These are phyloP conservation scores for Ophioderma brevispina DNA, from an alignment of 35 echinoderm and acorn worm species.

Conservation along the genomic window DNA sequence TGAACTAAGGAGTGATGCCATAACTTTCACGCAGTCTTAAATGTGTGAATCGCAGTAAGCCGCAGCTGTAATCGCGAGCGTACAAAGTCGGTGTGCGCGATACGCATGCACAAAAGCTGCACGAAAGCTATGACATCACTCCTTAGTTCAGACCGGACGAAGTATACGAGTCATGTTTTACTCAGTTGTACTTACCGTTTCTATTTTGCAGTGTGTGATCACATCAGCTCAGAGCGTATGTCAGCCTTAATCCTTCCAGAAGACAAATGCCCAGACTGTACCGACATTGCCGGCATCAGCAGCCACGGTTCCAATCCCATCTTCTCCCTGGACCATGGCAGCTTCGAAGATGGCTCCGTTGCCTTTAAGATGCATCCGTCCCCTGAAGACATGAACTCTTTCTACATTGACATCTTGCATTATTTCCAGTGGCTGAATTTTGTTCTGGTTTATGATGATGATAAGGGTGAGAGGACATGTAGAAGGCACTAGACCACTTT, in stretches of 20 bases:
- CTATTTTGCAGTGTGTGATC: slow-evolving; percentile 68
- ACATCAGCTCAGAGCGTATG: slow-evolving; percentile 56
- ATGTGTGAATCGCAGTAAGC: no score
- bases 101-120: no score
- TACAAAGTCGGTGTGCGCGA: no score
- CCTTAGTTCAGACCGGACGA: no score
- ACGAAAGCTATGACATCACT: no score
- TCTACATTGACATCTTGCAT: slow-evolving; percentile 79
- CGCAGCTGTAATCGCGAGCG: no score
- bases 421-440: slow-evolving; percentile 93
- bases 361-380: slow-evolving; percentile 97
- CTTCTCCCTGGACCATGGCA: slow-evolving; percentile 68
- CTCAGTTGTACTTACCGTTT: background rate
- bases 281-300: slow-evolving; percentile 81
- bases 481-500: background rate
- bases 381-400: slow-evolving; percentile 70
- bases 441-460: slow-evolving; percentile 88
- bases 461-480: slow-evolving; percentile 53
- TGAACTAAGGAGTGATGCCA: no score
- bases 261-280: slow-evolving; percentile 70
- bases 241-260: slow-evolving; percentile 75
- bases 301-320: slow-evolving; percentile 89
- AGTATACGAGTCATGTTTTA: no score
- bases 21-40: no score
- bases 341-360: slow-evolving; percentile 55